Evolutionary conservation across 1,140 invertebrate genomes (phyloP).

Genomic region (Hyphantria cunea): DNA sequence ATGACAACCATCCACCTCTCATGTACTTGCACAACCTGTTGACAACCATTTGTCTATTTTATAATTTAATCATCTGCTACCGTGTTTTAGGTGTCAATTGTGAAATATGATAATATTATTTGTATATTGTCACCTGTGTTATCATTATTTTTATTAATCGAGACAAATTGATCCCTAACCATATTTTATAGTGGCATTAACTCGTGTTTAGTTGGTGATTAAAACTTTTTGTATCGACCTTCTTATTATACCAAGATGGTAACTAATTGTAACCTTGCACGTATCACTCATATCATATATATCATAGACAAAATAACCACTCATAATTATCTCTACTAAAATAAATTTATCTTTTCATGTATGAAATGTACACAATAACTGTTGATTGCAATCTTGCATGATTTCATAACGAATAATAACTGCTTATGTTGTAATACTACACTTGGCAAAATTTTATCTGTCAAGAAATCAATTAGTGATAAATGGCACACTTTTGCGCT

Average conservation of each 20-base stretch:
- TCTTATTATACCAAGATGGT: no score
- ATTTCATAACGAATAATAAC: slow-evolving; percentile 31
- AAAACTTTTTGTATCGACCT: no score
- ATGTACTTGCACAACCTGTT: slow-evolving; percentile 9
- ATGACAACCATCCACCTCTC: background rate
- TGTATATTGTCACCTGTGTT: background rate
- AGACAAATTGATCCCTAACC: slow-evolving; percentile 6
- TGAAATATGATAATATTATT: background rate
- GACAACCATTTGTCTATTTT: slow-evolving; percentile 38
- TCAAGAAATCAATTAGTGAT: slow-evolving; percentile 17
- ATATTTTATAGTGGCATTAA: no score
- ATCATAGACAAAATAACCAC: no score
- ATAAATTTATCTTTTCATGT: slow-evolving; percentile 4
- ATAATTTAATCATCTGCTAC: slow-evolving; percentile 45
- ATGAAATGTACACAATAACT: background rate
- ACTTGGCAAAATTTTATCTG: slow-evolving; percentile 3
- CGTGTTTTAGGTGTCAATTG: background rate
- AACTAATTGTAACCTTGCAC: no score
- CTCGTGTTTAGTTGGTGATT: no score
- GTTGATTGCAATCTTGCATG: slow-evolving; percentile 29
- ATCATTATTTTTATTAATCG: slow-evolving; percentile 41
- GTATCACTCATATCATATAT: no score
- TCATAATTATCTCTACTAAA: no score
- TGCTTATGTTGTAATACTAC: slow-evolving; percentile 19
- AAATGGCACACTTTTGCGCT: slow-evolving; percentile 6